Percentiles rank a stretch among this genome's conserved stretches.
Evolutionary conservation across 2,797 vertebrate genomes (phyloP).

Genomic region (Scolopax bukidnonensis): DNA sequence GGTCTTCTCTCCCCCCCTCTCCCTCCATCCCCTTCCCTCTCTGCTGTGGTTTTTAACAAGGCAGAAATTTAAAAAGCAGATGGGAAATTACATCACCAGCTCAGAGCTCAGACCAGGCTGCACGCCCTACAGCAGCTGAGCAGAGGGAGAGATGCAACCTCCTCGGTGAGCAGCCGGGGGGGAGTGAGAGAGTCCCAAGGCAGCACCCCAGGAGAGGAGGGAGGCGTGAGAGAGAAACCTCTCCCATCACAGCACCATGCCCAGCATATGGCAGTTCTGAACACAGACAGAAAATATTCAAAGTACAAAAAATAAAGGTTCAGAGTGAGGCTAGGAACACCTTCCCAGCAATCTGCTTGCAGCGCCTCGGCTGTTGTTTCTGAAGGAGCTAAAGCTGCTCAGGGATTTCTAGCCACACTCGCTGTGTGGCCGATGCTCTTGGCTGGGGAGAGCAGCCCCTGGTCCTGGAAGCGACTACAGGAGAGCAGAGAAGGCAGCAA

Average conservation of each 20-base stretch:
- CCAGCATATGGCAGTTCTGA: conserved; percentile 23
- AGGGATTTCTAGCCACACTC: background rate
- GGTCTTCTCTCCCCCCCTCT: background rate
- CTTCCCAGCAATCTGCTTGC: background rate
- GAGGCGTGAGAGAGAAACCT: conserved; percentile 17
- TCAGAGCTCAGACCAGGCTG: conserved; percentile 70
- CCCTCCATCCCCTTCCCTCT: background rate
- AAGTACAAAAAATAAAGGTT: background rate
- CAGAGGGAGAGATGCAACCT: conserved; percentile 35
- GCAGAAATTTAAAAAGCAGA: conserved; percentile 42
- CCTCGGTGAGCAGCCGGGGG: background rate
- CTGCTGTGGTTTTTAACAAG: background rate
- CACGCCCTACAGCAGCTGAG: conserved; percentile 76
- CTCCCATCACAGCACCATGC: background rate
- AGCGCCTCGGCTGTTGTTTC: background rate
- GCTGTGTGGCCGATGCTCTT: background rate
- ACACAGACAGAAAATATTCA: background rate
- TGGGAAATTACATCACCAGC: conserved; percentile 77
- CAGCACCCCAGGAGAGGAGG: background rate
- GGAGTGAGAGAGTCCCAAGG: conserved; percentile 10
- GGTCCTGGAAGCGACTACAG: background rate
- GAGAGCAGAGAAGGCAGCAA: background rate
- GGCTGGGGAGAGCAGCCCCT: background rate
- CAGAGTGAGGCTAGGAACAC: background rate
- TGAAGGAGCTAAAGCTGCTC: background rate